phyloP scores from a whole-genome alignment of 2,113 vertebrate genomes.

The Heloderma charlesbogerti region DNA sequence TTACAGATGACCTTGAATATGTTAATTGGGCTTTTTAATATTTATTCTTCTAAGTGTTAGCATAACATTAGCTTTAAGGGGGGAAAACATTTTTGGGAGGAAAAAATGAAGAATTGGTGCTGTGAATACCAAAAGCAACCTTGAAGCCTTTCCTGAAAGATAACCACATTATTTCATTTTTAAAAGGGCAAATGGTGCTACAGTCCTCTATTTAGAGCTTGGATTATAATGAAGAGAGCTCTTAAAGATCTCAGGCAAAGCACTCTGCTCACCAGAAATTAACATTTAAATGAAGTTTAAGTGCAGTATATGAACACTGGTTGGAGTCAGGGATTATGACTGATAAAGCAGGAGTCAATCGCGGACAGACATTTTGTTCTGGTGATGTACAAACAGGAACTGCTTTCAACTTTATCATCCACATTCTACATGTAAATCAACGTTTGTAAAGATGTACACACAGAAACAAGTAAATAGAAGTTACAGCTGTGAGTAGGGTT shows the following conservation, averaged over 20 bases:
- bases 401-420: constrained; percentile 59
- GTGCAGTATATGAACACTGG: constrained; percentile 74
- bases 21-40: constrained; percentile 68
- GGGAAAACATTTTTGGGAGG: constrained; percentile 64
- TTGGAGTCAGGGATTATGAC: constrained; percentile 75
- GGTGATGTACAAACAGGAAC: constrained; percentile 70
- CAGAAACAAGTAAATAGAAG: background rate
- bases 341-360: constrained; percentile 63
- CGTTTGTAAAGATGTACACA: constrained; percentile 2
- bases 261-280: constrained; percentile 81
- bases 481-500: background rate
- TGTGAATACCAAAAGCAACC: constrained; percentile 63
- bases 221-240: constrained; percentile 78
- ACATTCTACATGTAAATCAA: constrained; percentile 19
- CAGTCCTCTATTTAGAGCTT: constrained; percentile 76
- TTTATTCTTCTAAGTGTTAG: constrained; percentile 72
- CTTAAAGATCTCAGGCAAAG: constrained; percentile 78
- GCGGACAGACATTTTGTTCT: constrained; percentile 65
- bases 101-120: constrained; percentile 57
- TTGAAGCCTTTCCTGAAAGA: constrained; percentile 76
- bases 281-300: constrained; percentile 87
- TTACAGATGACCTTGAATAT: constrained; percentile 66
- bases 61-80: constrained; percentile 67
- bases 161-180: constrained; percentile 75
- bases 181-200: constrained; percentile 71